phyloP scores from a whole-genome alignment of 2,113 vertebrate species.

The Burhinus oedicnemus region DNA sequence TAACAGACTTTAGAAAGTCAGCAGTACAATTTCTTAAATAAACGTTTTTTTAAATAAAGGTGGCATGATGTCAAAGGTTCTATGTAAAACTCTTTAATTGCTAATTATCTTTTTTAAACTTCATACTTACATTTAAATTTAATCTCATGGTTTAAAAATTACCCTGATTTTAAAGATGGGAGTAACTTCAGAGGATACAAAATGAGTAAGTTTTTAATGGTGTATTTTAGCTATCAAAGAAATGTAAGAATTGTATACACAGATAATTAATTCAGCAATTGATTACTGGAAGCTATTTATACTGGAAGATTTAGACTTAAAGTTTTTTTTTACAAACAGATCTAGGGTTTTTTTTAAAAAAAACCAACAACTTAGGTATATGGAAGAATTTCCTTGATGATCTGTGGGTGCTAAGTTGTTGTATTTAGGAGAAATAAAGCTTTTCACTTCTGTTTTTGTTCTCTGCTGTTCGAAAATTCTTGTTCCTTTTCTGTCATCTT shows the following conservation, averaged over 20 bases:
- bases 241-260: background rate
- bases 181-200: background rate
- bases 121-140: background rate
- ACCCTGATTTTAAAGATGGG: background rate
- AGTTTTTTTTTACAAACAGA: background rate
- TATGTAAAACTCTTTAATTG: background rate
- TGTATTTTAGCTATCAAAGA: background rate
- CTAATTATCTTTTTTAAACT: background rate
- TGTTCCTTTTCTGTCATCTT: background rate
- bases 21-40: background rate
- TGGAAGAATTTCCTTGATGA: background rate
- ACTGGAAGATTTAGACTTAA: background rate
- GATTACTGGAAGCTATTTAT: background rate
- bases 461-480: background rate
- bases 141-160: background rate
- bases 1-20: background rate
- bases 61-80: background rate
- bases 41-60: background rate
- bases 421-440: background rate
- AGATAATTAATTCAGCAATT: background rate
- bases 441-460: background rate
- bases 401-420: background rate
- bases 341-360: background rate
- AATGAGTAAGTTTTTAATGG: background rate
- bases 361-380: background rate